Evolutionary conservation across 2,113 vertebrate genomes (phyloP), one percentile per base, ranked within the genome.

Genomic region (Coryphaenoides rupestris): DNA sequence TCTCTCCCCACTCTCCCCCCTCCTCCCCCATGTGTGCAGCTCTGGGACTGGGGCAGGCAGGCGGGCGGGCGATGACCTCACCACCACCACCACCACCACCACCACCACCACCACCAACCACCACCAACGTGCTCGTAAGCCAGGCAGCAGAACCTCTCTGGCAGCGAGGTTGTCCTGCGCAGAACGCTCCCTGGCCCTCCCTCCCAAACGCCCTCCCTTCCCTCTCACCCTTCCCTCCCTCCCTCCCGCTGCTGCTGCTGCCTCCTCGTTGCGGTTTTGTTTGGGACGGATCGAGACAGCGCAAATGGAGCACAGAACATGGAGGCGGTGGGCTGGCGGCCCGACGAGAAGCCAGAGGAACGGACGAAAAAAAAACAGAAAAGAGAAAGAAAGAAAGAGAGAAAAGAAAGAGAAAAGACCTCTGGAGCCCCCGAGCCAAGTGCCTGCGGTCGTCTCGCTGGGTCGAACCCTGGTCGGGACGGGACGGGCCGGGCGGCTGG

Each of bases 261-360:
- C n/a, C n/a, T n/a, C 28, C 78, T 81, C 81, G 80, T 67, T 90
- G 87, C 80, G 86, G 87, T 88, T 89, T 87, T 79, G 72, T 84
- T 86, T 71, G 73, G 72, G 73, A 82, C 19, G 76, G 80, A 77
- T 83, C 78, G 85, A 85, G 78, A 83, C 84, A 83, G 75, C 76
- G 76, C 69, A 82, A 87, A 84, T 82, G 73, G 76, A 79, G 83
- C 75, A 70, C 75, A 84, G 77, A 87, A 80, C 83, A 86, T 80
- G 81, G 73, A 77, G 84, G 82, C 78, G 75, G 82, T 79, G 75
- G 87, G 79, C 80, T 57, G 63, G 64, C 59, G 22, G 77, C 83
- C 75, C 78, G n/a, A n/a, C n/a, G n/a, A n/a, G n/a, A n/a, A n/a
- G n/a, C n/a, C n/a, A n/a, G n/a, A n/a, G n/a, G n/a, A n/a, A n/a